A percentile compares a stretch with the other conserved stretches of the same genome.
Conservation (phyloP, 2,797 vertebrate species). For the Syndactyla subalaris region DNA sequence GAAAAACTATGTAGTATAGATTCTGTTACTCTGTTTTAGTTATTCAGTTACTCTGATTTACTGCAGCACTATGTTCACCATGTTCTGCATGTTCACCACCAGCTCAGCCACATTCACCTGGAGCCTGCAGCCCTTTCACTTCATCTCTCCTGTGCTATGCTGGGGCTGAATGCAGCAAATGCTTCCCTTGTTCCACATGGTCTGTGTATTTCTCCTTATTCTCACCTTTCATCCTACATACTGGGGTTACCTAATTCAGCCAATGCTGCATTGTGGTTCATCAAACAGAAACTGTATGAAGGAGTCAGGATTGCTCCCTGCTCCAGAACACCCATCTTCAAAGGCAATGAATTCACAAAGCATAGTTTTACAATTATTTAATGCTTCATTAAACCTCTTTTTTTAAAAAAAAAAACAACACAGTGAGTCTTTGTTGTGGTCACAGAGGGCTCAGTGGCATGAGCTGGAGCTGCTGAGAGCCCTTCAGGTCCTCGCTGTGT, state of each 20-base stretch:
- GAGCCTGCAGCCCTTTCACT: not conserved
- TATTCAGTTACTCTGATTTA: not conserved
- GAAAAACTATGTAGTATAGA: rapidly evolving
- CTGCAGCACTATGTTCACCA: not conserved
- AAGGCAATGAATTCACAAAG: not conserved
- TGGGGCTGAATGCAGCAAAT: not conserved
- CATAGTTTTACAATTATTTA: not conserved
- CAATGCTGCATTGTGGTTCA: not conserved
- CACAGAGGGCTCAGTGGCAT: not conserved
- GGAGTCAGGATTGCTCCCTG: not conserved
- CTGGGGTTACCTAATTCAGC: not conserved
- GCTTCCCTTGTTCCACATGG: not conserved
- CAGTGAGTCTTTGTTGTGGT: not conserved
- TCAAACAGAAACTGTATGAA: not conserved
- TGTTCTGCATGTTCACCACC: not conserved
- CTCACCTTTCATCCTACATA: not conserved
- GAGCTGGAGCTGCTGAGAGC: not conserved
- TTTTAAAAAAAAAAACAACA: not conserved
- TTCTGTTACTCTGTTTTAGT: rapidly evolving
- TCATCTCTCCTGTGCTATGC: too few relatives aligned
- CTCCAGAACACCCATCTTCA: not conserved
- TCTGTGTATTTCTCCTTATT: not conserved
- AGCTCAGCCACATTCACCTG: not conserved
- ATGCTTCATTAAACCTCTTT: not conserved
- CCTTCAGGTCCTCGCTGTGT: not conserved